Evolutionary conservation across 2,113 vertebrate species (phyloP), one percentile per base, ranked within the genome.

Genomic region (Dermatemys mawii): DNA sequence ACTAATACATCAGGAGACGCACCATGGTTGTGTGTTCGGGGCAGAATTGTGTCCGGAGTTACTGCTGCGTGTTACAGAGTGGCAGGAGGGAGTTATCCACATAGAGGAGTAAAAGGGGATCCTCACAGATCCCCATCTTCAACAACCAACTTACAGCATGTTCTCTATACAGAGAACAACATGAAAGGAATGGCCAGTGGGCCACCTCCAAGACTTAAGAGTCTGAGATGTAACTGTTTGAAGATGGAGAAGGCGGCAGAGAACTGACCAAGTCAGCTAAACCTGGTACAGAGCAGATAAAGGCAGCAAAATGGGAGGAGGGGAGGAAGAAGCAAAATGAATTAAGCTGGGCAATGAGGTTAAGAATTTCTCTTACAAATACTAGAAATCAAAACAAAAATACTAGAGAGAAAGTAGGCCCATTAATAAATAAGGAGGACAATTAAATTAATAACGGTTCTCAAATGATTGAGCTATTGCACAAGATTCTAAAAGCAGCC

Each of bases 401-500:
- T 94, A 89, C 87, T 88, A 86, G 76, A 49, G 80, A 95, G 92
- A 87, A 97, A 95, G 96, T 46, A 90, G 51, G 35, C 88, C 89
- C 95, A 96, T 97, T 96, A 97, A 97, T 97, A 97, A 97, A 97
- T 97, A 93, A 97, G 83, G 91, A 97, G 93, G 93, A 88, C 86
- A 89, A 93, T 95, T 96, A 95, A 97, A 97, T 97, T 96, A 97
- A 96, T 97, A 89, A 97, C 96, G 96, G 95, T 95, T 95, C 92
- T 97, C 95, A 94, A 97, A 97, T 60, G 91, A 91, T 89, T 95
- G 93, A 83, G 92, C 83, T 12, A 0, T 93, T 86, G 78, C 87
- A 83, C 54, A 95, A 91, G 26, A 46, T 88, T 88, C 92, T 91
- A 49, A 96, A 97, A 91, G 90, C 79, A 38, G 76, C 75, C 81